Base-by-base conservation (phyloP, 2,113 vertebrate species). In the Apodemus sylvaticus region DNA sequence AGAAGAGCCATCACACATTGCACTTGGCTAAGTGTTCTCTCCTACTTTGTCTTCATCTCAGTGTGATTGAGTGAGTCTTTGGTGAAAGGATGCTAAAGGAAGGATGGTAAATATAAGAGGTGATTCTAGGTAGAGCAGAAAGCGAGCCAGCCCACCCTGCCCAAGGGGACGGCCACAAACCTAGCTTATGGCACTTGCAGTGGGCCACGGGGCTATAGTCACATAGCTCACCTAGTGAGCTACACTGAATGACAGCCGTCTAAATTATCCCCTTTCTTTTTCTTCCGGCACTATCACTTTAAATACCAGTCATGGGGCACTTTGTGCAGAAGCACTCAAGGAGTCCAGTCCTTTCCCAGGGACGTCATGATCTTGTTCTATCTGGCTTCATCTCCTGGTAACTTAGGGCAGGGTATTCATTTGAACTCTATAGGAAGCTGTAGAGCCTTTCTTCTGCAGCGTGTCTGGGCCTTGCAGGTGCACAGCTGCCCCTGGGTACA, bases 401-500 rank as follows among this genome's bases (percentile, higher is more conserved):
- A 19, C 16, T 78, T n/a, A 1, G 1, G 14, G 12, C 51, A 55
- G 19, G 14, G 6, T 42, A n/a, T 20, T 71, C 7, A 1, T 17
- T 10, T 87, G 73, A 34, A 86, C 34, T 78, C 66, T 36, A 14
- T 58, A 6, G 11, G 51, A 29, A 3, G 53, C 24, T 4, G 3
- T 7, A 7, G 22, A 8, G 22, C 10, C 2, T n/a, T 64, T n/a
- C 36, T 68, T 53, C 64, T 76, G 26, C 22, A 26, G 36, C 36
- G 48, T 24, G 9, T 39, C 36, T 10, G 34, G 60, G 7, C 9
- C 17, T 14, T 3, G 5, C 36, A 34, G 68, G 16, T 62, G 11
- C 8, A 45, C 82, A 64, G 26, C n/a, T 12, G 0, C 0, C 76
- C 77, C 17, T 9, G 10, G 12, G 53, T 45, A 7, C 1, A 0